These are phyloP conservation scores for Perodicticus potto DNA, from an alignment of 2,797 vertebrate genomes.

Conservation along the genomic window DNA sequence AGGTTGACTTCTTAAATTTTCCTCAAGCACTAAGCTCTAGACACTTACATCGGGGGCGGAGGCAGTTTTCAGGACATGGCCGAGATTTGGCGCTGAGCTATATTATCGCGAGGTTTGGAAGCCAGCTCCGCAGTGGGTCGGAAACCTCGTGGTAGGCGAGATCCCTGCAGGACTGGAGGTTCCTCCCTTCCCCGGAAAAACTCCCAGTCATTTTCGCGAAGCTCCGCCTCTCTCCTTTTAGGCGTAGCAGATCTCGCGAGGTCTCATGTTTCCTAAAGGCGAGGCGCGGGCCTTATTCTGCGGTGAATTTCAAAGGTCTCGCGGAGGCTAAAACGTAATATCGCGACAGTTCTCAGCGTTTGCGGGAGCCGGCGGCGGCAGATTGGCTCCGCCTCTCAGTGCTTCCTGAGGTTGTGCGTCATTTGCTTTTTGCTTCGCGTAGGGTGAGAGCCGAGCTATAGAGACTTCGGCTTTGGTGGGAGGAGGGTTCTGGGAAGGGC, in stretches of 20 bases:
- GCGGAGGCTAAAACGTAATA: conserved; percentile 47
- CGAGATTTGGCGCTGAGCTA: conserved; percentile 85
- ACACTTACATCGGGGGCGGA: conserved; percentile 82
- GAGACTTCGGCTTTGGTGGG: conserved; percentile 65
- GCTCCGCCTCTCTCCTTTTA: conserved; percentile 75
- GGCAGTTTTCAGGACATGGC: conserved; percentile 84
- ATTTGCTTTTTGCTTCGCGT: conserved; percentile 80
- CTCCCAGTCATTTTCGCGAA: conserved; percentile 83
- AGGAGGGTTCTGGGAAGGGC: conserved; percentile 75
- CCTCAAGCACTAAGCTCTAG: conserved; percentile 73
- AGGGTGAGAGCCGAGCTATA: conserved; percentile 60
- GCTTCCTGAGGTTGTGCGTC: conserved; percentile 78
- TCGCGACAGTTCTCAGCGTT: conserved; percentile 77
- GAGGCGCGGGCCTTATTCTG: conserved; percentile 79
- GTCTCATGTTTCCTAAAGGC: conserved; percentile 76
- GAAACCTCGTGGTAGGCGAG: conserved; percentile 84
- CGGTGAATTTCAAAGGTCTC: conserved; percentile 73
- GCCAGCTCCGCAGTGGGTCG: conserved; percentile 81
- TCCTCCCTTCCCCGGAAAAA: conserved; percentile 81
- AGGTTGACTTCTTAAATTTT: conserved; percentile 82
- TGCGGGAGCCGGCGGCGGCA: conserved; percentile 64
- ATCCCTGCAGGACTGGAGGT: conserved; percentile 81
- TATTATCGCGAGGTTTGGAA: conserved; percentile 84
- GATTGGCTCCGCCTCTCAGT: conserved; percentile 69
- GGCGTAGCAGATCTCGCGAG: conserved; percentile 77